Evolutionary conservation across 2,797 vertebrate species (phyloP), one percentile per base, ranked within the genome.

Genomic region (Toxotes lorentzi): DNA sequence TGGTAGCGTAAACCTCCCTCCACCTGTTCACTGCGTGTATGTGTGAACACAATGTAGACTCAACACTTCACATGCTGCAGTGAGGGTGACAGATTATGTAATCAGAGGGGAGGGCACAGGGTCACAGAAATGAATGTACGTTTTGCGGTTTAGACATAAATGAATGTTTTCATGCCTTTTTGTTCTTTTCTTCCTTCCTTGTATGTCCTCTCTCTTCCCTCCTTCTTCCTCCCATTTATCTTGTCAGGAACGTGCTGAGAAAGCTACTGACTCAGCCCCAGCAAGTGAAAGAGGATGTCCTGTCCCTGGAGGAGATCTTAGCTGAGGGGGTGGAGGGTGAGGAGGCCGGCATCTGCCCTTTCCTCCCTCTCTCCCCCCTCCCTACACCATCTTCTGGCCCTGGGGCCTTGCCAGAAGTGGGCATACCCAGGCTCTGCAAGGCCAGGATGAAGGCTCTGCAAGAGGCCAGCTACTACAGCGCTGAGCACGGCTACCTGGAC

Each of bases 381-480:
- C 76, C 81, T 82, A 82, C 94, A 7, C 80, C 88, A n/a, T 90
- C 92, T 30, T 94, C 95, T 38, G 96, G 96, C 24, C 92, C 89
- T 43, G 95, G 79, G 57, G 34, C 75, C 35, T 11, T 89, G 72
- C 82, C 90, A 1, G 92, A 94, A 34, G 97, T 95, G 72, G 96
- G 95, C 4, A 94, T 96, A 0, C 93, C 97, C 5, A 90, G 94
- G 75, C 96, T 99, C 2, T 97, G 97, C 87, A 97, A 96, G 77
- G 96, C 97, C 2, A 91, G 97, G 69, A 98, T 95, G 87, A 99
- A 99, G 92, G 97, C 98, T 13, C 94, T 99, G 86, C 98, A 99
- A 88, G 97, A 99, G 88, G 97, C 98, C 72, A 98, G 96, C 92
- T 99, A 98, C 90, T 99, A 98, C 94, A 99, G 98, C 0, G 96